Evolutionary conservation across 2,113 vertebrate species (phyloP).

Genomic region (Gracilinanus agilis): DNA sequence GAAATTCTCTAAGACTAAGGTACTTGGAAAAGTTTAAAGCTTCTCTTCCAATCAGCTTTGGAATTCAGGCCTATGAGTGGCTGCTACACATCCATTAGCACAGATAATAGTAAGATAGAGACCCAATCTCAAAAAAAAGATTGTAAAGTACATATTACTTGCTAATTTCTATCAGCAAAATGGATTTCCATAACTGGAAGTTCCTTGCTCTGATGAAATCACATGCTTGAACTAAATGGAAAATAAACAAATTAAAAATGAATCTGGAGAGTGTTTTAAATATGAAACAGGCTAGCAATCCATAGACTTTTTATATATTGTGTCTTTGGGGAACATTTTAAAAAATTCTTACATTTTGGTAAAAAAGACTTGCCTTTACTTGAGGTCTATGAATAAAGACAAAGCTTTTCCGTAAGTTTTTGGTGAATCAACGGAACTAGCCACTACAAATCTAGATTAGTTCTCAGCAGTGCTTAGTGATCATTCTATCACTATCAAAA

Average conservation of each 20-base stretch:
- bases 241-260: slow-evolving; percentile 22
- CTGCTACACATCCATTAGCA: neutral
- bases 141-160: neutral
- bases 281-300: neutral
- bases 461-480: neutral
- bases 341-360: slow-evolving; percentile 37
- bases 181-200: neutral
- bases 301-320: neutral
- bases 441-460: neutral
- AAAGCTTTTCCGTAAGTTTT: neutral
- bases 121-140: neutral
- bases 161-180: neutral
- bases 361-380: slow-evolving; percentile 15
- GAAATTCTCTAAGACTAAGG: neutral
- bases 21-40: neutral
- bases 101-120: neutral
- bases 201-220: neutral
- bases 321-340: neutral
- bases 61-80: neutral
- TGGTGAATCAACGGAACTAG: neutral
- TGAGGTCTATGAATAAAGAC: neutral
- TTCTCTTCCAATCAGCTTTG: neutral
- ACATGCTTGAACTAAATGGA: neutral
- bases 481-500: neutral
- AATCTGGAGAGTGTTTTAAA: slow-evolving; percentile 4